Evolutionary conservation across 2,888 invertebrate species (phyloP), one percentile per base, ranked within the genome.

Genomic region (Dysmachus trigonus): DNA sequence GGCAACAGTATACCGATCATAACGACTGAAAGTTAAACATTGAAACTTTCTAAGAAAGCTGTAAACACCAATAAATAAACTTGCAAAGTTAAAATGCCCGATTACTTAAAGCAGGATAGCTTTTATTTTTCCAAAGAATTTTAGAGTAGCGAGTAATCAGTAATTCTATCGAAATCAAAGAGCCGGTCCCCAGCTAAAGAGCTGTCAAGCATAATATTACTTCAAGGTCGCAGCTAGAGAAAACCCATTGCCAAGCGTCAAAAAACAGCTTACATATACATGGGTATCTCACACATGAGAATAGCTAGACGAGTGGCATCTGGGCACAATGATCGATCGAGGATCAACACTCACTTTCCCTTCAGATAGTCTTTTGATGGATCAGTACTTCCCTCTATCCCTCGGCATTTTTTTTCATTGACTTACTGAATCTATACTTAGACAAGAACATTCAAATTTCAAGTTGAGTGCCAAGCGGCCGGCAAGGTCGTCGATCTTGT

Each of bases 381-480:
- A 62, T 8, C 6, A 62, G 22, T 10, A 62, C 22, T 22, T 62
- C 62, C 10, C 27, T 62, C 27, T 8, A 18, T 62, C 27, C 6
- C n/a, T n/a, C n/a, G 6, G 6, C 5, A 4, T n/a, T 15, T 47
- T 47, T 47, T 47, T 47, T 47, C 15, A 0, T 47, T 7, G 41
- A n/a, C n/a, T n/a, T n/a, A n/a, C n/a, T 35, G 27, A 5, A 22
- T 76, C 47, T 27, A 22, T 27, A 41, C 77, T 47, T 18, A 30
- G 47, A 27, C 47, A 47, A 31, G 47, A 77, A 77, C n/a, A 77
- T 77, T 41, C n/a, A 77, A 22, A 47, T 77, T 77, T 77, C 77
- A 77, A 77, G 77, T 77, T 77, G 35, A 77, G 77, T 77, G 77
- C 47, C 77, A 77, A 77, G 47, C 47, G 15, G 15, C 47, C 77